Evolutionary conservation across 2,113 vertebrate genomes (phyloP), one percentile per base, ranked within the genome.

Genomic region (Scomber scombrus): DNA sequence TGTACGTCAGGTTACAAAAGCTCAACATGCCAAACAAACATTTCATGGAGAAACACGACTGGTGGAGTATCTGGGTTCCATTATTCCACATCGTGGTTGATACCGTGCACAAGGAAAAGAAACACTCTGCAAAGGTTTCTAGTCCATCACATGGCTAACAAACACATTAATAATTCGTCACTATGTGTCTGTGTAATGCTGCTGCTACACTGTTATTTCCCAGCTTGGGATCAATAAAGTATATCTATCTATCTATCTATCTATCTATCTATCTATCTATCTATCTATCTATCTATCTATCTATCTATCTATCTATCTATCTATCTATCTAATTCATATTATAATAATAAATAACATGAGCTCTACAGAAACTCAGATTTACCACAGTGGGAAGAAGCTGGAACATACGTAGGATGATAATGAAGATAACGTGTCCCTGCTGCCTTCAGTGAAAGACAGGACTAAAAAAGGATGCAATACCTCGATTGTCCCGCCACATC

Each of bases 121-220:
- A 49, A 58, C 14, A 40, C 34, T 40, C 7, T 40, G 6, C 34
- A 40, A 40, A 40, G 34, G 34, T 40, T 13, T 21, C 60, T 51
- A 45, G 45, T 23, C 4, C 3, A 29, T 61, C 6, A 65, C 15
- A 16, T 49, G 1, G 9, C 31, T 14, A 65, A 70, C 46, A 68
- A 40, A 60, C 50, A 72, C 52, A 75, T 29, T 56, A n/a, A 77
- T 46, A n/a, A n/a, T n/a, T n/a, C n/a, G n/a, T n/a, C n/a, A n/a
- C n/a, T n/a, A n/a, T n/a, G n/a, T n/a, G n/a, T n/a, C n/a, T n/a
- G n/a, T n/a, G n/a, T n/a, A n/a, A n/a, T n/a, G n/a, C n/a, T n/a
- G n/a, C n/a, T n/a, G n/a, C n/a, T n/a, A n/a, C n/a, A n/a, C n/a
- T n/a, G n/a, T n/a, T n/a, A n/a, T n/a, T n/a, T n/a, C n/a, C n/a